Conservation (phyloP, 2,797 vertebrate genomes). For the Enteromius radiatus region DNA sequence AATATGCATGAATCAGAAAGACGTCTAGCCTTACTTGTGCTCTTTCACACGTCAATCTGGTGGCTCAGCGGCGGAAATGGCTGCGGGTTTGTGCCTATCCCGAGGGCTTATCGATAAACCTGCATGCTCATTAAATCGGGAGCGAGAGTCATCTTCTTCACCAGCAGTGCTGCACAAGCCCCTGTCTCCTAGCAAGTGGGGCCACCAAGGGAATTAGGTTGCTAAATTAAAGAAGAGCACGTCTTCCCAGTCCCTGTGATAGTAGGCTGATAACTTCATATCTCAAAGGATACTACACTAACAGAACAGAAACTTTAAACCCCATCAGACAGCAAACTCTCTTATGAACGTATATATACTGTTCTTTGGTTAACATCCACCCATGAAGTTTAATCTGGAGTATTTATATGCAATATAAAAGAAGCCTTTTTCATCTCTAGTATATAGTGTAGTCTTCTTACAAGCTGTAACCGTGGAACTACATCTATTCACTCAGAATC, state of each 20-base stretch:
- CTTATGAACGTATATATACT: constrained; percentile 8
- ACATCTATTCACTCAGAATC: neutral
- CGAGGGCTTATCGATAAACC: constrained; percentile 60
- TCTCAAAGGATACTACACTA: constrained; percentile 48
- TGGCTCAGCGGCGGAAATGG: constrained; percentile 34
- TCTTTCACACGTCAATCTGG: constrained; percentile 31
- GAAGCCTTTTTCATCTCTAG: neutral
- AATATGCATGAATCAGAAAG: constrained; percentile 33
- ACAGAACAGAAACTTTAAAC: constrained; percentile 31
- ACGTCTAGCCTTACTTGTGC: constrained; percentile 30
- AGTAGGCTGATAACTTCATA: constrained; percentile 51
- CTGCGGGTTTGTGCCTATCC: constrained; percentile 44
- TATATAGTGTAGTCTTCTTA: neutral
- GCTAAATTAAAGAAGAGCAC: constrained; percentile 51
- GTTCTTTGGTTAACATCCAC: constrained; percentile 2
- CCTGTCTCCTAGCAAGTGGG: constrained; percentile 32
- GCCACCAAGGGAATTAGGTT: constrained; percentile 48
- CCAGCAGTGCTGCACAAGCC: constrained; percentile 16
- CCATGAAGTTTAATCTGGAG: neutral
- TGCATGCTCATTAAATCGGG: constrained; percentile 53
- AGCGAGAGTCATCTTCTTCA: constrained; percentile 44
- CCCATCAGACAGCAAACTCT: constrained; percentile 21
- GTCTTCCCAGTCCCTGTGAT: constrained; percentile 41
- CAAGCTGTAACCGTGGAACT: constrained; percentile 16
- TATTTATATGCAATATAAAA: neutral